phyloP scores from a whole-genome alignment of 2,797 vertebrate genomes.

The Rousettus madagascariensis region DNA sequence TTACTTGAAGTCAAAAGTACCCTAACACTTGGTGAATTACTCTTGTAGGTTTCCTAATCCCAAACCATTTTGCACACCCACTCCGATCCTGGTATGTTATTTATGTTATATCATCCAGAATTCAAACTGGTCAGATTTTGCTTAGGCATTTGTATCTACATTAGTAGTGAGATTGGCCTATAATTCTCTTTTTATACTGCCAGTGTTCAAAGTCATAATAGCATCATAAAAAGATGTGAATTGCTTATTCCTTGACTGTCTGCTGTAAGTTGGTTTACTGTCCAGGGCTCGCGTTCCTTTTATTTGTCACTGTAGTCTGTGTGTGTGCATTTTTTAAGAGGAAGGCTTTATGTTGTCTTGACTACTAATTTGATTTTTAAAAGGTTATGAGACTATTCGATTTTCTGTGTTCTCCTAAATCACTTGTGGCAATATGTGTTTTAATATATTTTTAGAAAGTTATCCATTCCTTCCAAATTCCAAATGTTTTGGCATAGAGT shows the following conservation, averaged over 20 bases:
- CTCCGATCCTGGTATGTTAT: background rate
- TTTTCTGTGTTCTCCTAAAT: background rate
- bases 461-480: background rate
- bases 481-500: background rate
- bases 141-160: background rate
- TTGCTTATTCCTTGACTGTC: background rate
- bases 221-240: background rate
- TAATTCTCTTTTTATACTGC: background rate
- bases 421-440: background rate
- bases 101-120: background rate
- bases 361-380: background rate
- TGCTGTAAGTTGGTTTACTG: background rate
- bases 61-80: background rate
- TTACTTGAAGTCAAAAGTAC: background rate
- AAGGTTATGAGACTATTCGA: background rate
- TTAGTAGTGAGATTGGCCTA: background rate
- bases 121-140: background rate
- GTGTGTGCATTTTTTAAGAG: background rate
- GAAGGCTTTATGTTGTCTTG: background rate
- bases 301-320: background rate
- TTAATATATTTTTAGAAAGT: background rate
- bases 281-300: background rate
- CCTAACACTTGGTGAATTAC: background rate
- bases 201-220: conserved; percentile 19
- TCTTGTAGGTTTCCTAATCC: background rate